These are phyloP conservation scores for Melanaphis sacchari DNA, from an alignment of 1,140 invertebrate genomes.

Conservation along the genomic window DNA sequence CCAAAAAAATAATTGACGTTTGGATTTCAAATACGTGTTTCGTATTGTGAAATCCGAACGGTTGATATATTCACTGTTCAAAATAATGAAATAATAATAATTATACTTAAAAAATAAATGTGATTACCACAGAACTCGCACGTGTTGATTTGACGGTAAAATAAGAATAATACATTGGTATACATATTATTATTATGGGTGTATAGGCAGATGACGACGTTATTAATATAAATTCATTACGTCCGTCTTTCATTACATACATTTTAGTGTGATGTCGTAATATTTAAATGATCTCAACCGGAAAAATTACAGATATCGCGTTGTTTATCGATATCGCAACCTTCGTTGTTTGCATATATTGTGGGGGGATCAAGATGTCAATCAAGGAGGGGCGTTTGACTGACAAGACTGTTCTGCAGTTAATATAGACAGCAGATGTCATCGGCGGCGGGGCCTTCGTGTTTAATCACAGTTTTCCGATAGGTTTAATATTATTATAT, in stretches of 20 bases:
- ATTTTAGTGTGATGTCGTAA: not conserved
- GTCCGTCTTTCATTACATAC: not conserved
- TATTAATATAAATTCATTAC: not conserved
- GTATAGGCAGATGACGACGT: not conserved
- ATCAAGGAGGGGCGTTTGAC: not conserved
- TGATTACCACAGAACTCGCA: not conserved
- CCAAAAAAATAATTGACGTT: not conserved
- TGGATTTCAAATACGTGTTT: constrained; percentile 7
- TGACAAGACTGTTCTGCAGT: not conserved
- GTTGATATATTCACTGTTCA: not conserved
- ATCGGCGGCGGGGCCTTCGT: not conserved
- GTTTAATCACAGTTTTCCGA: not conserved
- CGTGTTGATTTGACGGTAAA: not conserved
- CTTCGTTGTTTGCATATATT: not conserved
- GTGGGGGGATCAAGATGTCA: not conserved
- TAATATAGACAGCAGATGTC: not conserved
- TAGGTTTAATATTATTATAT: not conserved
- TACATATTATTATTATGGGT: not conserved
- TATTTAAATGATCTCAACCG: not conserved
- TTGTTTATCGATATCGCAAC: not conserved
- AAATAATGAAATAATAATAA: not conserved
- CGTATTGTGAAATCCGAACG: not conserved
- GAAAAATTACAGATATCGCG: not conserved
- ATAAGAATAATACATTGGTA: not conserved
- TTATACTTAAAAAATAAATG: not conserved